Base-by-base conservation (phyloP, 2,888 invertebrate species). In the Ecdyonurus torrentis region DNA sequence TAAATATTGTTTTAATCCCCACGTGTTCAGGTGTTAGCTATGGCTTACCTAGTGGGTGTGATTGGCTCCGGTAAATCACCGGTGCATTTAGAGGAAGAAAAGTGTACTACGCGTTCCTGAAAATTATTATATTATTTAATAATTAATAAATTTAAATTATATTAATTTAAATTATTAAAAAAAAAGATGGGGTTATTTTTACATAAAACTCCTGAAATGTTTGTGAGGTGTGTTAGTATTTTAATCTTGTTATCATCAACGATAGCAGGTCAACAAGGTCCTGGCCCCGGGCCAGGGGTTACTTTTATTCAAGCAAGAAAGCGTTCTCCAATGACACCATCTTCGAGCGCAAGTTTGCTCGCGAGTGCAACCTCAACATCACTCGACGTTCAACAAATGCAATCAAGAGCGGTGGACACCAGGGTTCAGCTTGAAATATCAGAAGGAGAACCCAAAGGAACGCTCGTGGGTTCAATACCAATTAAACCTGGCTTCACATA, bases 401-500 rank as follows among this genome's bases (percentile, higher is more conserved):
- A 91, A 77, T 89, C 89, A 67, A 82, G 91, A 68, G 89, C 91
- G 63, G 91, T 90, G 65, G 91, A 91, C 74, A 91, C 90, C 53
- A 81, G 91, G 68, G 87, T 91, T 60, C 89, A 89, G 70, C 84
- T 95, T 70, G 87, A 89, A 71, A 86, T 95, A 66, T 79, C 83
- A 64, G 97, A 97, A 75, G 91, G 89, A 66, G 86, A 87, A 72
- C 87, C 90, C 7, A 81, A 84, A 64, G 92, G 91, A 58, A 90
- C 90, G 1, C 74, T 85, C 59, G 92, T 96, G 24, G 97, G 96
- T 18, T 81, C 81, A 69, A 93, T 97, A 69, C 91, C 92, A 25
- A 88, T 83, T 5, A 88, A 90, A 74, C 83, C 87, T 2, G 91
- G 89, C 65, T 94, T 93, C 74, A 90, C 89, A 0, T 97, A 96